These are phyloP conservation scores for Tanytarsus gracilentus DNA, from an alignment of 2,888 invertebrate species.

Conservation along the genomic window DNA sequence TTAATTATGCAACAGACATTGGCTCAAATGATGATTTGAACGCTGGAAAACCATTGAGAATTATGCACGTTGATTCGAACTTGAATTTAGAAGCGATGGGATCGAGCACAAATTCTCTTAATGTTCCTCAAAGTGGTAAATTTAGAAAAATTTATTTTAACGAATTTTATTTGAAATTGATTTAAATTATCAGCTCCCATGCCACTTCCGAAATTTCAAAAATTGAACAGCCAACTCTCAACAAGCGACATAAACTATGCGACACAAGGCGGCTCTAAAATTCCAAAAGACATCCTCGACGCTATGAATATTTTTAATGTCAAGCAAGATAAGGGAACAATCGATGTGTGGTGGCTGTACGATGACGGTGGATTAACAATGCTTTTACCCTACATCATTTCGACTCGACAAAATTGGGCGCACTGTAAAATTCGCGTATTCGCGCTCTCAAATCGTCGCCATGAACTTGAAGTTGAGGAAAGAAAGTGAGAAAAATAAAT, in stretches of 20 bases:
- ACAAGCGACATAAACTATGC: constrained; percentile 48
- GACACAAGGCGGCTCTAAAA: constrained; percentile 50
- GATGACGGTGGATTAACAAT: constrained; percentile 85
- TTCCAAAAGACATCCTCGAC: constrained; percentile 57
- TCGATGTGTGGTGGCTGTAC: constrained; percentile 96
- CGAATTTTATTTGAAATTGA: background rate
- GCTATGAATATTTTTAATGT: constrained; percentile 65
- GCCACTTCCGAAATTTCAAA: constrained; percentile 29
- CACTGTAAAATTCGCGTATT: constrained; percentile 71
- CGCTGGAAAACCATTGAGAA: constrained; percentile 38
- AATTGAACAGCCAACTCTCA: constrained; percentile 30
- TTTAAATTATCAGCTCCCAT: constrained; percentile 3
- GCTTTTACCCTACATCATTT: constrained; percentile 75
- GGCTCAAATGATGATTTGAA: background rate
- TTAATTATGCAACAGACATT: background rate
- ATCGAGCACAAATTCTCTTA: constrained; percentile 37
- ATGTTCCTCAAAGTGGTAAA: constrained; percentile 35
- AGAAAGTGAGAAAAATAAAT: constrained; percentile 58
- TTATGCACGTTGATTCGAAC: constrained; percentile 63
- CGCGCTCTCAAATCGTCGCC: constrained; percentile 69
- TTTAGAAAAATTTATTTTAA: background rate
- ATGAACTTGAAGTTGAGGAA: constrained; percentile 70
- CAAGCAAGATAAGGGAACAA: constrained; percentile 69
- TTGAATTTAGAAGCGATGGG: constrained; percentile 50
- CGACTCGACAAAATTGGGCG: constrained; percentile 66